Base-by-base conservation (phyloP, 2,113 vertebrate genomes). In the Grantiella picta region DNA sequence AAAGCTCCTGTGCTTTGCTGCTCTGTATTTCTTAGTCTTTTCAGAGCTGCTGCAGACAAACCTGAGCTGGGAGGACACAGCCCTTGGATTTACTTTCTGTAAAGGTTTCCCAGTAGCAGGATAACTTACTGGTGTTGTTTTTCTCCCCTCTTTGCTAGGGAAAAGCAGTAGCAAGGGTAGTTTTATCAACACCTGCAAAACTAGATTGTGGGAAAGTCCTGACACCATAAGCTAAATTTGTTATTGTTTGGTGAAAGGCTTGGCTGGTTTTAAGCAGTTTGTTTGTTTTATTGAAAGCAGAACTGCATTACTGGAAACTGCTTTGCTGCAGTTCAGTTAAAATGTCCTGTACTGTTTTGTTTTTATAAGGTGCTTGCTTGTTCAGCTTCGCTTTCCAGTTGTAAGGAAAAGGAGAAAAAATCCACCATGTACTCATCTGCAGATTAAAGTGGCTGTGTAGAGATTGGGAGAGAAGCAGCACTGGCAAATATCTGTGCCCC, bases 271-370 rank as follows among this genome's bases (percentile, higher is more conserved):
- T 66, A 75, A 93, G 94, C 95, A 96, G 97, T 97, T 98, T 98
- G 98, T 98, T 99, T 98, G 96, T 98, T 98, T 98, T 98, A 97
- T 97, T 94, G 97, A 94, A 98, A 96, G 94, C 96, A 96, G 96
- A 91, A 80, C 96, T 96, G 91, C 97, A 81, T 98, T 96, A 96
- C 96, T 97, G 91, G 97, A 98, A 98, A 98, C 92, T 92, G 91
- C 96, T 98, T 98, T 98, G 97, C 98, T 98, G 97, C 96, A 96
- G 96, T 98, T 95, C 69, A 95, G 95, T 97, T 98, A 96, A 98
- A 98, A 98, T 96, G 92, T 95, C 95, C 96, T 98, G 92, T 96
- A 45, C 95, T 92, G 95, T 97, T 97, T 97, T 98, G 97, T 97
- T 89, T 94, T 89, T 77, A n/a, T 92, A 94, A 96, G 87, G 95